Evolutionary conservation across 2,797 vertebrate species (phyloP).

Genomic region (Novumbra hubbsi): DNA sequence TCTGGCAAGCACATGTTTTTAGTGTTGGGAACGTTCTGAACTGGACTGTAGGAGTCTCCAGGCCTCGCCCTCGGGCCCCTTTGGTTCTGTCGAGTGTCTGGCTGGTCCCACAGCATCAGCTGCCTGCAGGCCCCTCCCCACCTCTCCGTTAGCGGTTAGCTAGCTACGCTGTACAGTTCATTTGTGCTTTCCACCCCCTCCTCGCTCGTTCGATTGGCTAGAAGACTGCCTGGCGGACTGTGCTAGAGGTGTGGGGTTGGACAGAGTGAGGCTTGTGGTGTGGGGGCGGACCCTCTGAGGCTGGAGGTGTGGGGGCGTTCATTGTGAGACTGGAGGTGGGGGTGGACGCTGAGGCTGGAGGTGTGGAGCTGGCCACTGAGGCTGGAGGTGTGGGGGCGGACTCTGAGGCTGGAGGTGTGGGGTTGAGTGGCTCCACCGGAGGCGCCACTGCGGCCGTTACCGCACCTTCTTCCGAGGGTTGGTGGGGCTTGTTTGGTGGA

Average conservation of each 20-base stretch:
- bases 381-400: conserved; percentile 6
- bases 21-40: conserved; percentile 65
- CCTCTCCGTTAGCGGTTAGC: conserved; percentile 45
- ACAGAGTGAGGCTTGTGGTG: no score
- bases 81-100: conserved; percentile 64
- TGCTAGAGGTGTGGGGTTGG: conserved; percentile 5
- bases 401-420: no score
- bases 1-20: conserved; percentile 70
- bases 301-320: no score
- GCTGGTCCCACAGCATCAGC: conserved; percentile 64
- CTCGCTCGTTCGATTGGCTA: conserved; percentile 70
- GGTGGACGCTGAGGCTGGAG: no score
- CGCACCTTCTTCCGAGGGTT: no score
- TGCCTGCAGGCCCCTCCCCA: conserved; percentile 63
- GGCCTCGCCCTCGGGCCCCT: conserved; percentile 37
- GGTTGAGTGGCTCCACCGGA: conserved; percentile 37
- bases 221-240: conserved; percentile 57
- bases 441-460: conserved; percentile 21
- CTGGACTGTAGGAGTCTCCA: conserved; percentile 52
- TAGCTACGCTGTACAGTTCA: conserved; percentile 63
- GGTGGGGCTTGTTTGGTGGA: no score
- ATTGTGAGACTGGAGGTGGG: no score
- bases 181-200: conserved; percentile 56
- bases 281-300: no score
- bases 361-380: conserved; percentile 7